Base-by-base conservation (phyloP, 2,888 invertebrate species). In the Eristalinus sepulchralis region DNA sequence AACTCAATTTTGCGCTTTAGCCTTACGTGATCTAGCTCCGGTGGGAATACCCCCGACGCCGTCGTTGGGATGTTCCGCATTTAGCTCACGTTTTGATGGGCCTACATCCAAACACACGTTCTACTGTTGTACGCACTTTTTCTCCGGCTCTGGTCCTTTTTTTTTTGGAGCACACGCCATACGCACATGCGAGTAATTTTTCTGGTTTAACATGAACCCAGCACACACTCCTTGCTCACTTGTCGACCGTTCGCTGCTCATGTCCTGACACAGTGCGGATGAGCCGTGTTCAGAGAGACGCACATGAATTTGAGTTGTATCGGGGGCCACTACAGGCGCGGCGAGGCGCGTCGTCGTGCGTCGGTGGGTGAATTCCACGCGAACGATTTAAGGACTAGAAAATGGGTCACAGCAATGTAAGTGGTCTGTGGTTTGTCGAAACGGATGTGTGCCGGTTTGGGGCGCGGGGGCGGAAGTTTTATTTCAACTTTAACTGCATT, bases 1-100 rank as follows among this genome's bases (percentile, higher is more conserved):
- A 80, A 80, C 80, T 80, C 73, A 80, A 80, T 80, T 80, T 80
- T 55, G 60, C 68, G 80, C 73, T 80, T 73, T 67, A 62, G 72
- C 64, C 36, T 66, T 80, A 80, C 80, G 80, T 73, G 80, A 73
- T 67, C 62, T n/a, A 63, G 78, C 64, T 66, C 64, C 71, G 24
- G 33, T 79, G 78, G 71, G 78, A 71, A 66, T 64, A 78, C 70
- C 31, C 8, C 20, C 1, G 8, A 39, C 39, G 39, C 2, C 39
- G 39, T 2, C 57, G 55, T 24, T 13, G 57, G 22, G 57, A 24
- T 59, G 59, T 71, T 71, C 59, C 39, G 59, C 64, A 79, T 79
- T 71, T 79, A 66, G 53, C 31, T 70, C 78, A 79, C 78, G 78
- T 79, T 71, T 59, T 71, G 64, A 68, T 64, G 71, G 31, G n/a